These are phyloP conservation scores for Phoenicopterus ruber DNA, from an alignment of 2,113 vertebrate genomes.

Conservation along the genomic window DNA sequence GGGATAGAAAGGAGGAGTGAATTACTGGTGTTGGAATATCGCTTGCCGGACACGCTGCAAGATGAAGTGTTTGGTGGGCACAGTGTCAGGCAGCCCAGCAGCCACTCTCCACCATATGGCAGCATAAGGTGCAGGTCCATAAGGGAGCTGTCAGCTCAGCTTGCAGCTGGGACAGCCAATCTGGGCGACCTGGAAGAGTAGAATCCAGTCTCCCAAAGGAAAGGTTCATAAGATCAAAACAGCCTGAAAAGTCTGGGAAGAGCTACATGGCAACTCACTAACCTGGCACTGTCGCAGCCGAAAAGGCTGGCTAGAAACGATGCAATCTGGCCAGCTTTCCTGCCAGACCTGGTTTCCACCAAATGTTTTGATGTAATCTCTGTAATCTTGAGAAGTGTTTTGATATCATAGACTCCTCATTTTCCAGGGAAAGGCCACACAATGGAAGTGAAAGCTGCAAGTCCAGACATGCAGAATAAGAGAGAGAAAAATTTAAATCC, in stretches of 20 bases:
- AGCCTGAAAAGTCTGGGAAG: neutral
- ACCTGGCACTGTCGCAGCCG: neutral
- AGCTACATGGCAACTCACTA: neutral
- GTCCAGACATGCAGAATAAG: neutral
- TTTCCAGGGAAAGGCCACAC: neutral
- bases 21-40: neutral
- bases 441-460: neutral
- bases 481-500: neutral
- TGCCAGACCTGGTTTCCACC: neutral
- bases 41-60: fast-evolving
- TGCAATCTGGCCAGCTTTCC: neutral
- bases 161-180: neutral
- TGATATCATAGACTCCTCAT: neutral
- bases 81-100: neutral
- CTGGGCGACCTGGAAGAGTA: fast-evolving
- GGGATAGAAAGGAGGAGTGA: neutral
- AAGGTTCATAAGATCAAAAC: neutral
- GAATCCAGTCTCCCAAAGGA: neutral
- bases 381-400: neutral
- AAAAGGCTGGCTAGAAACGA: neutral
- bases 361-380: neutral
- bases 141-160: neutral
- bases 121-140: neutral
- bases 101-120: neutral
- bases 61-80: neutral